phyloP scores from a whole-genome alignment of 2,888 invertebrate genomes.

The Diarsia mendica region DNA sequence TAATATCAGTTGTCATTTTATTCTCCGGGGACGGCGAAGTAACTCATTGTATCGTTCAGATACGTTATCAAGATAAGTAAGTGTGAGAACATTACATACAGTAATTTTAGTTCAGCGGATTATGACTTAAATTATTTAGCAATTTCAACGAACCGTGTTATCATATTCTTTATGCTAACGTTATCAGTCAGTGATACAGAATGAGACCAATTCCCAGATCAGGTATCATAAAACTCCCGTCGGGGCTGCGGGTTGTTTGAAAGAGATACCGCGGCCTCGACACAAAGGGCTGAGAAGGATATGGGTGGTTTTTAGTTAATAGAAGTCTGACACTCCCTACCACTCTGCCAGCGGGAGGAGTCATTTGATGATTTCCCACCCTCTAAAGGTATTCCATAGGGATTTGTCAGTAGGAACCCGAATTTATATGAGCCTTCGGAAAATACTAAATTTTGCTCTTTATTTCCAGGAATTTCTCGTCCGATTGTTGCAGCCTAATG shows the following conservation, averaged over 20 bases:
- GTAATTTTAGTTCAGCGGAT: not conserved
- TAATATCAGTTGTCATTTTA: too few species aligned
- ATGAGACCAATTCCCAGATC: not conserved
- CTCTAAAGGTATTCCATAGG: not conserved
- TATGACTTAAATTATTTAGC: not conserved
- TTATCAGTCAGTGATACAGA: not conserved
- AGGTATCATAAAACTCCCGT: not conserved
- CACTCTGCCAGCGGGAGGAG: too few species aligned
- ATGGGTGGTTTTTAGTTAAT: too few species aligned
- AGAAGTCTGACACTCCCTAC: too few species aligned
- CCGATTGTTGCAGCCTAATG: not conserved
- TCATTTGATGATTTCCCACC: too few species aligned
- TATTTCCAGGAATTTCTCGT: not conserved
- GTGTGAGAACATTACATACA: not conserved
- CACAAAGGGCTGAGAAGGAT: too few species aligned
- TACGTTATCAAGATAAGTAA: not conserved
- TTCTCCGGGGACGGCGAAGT: too few species aligned
- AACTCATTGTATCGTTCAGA: not conserved
- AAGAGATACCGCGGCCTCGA: too few species aligned
- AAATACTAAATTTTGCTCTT: not conserved
- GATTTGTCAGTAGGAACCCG: not conserved
- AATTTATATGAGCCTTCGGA: too few species aligned
- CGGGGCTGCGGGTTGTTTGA: too few species aligned
- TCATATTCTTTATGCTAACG: not conserved
- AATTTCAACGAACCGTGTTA: not conserved